A percentile compares a stretch with the other conserved stretches of the same genome.
phyloP scores from a whole-genome alignment of 35 echinoderm and acorn worm species.

The Ptychodera flava region DNA sequence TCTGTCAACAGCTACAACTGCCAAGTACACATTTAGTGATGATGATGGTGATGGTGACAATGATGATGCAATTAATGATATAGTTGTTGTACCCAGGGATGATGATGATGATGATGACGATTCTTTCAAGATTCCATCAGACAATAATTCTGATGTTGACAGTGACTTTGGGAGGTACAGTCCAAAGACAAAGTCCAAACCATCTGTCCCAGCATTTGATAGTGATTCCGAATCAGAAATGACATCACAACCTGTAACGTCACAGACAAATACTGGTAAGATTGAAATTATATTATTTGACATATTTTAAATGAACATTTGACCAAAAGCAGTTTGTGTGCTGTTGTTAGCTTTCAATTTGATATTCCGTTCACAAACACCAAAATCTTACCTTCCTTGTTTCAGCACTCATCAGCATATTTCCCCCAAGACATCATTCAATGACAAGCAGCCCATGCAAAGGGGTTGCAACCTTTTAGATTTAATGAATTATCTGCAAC shows the following conservation, averaged over 20 bases:
- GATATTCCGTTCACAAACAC: too few species aligned
- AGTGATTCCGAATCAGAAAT: conserved; percentile 7
- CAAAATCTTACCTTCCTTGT: too few species aligned
- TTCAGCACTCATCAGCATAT: too few species aligned
- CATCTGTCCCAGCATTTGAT: background rate
- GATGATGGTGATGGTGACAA: conserved; percentile 27
- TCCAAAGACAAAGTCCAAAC: background rate
- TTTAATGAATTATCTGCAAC: too few species aligned
- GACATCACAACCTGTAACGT: background rate
- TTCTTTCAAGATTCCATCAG: conserved; percentile 9
- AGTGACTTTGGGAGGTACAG: conserved; percentile 3
- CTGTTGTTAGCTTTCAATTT: too few species aligned
- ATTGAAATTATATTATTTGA: too few species aligned
- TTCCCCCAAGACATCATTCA: too few species aligned
- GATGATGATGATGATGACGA: conserved; percentile 35
- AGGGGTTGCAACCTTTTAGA: too few species aligned
- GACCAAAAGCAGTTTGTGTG: too few species aligned
- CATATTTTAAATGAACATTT: too few species aligned
- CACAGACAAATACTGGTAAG: background rate
- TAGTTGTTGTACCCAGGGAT: conserved; percentile 3
- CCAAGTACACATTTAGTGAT: conserved; percentile 43
- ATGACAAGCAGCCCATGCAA: too few species aligned
- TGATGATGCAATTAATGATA: background rate
- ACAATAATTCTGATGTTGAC: conserved; percentile 5
- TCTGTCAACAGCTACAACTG: too few species aligned